These are phyloP conservation scores for Thaumetopoea pityocampa DNA, from an alignment of 1,140 invertebrate species.

Conservation along the genomic window DNA sequence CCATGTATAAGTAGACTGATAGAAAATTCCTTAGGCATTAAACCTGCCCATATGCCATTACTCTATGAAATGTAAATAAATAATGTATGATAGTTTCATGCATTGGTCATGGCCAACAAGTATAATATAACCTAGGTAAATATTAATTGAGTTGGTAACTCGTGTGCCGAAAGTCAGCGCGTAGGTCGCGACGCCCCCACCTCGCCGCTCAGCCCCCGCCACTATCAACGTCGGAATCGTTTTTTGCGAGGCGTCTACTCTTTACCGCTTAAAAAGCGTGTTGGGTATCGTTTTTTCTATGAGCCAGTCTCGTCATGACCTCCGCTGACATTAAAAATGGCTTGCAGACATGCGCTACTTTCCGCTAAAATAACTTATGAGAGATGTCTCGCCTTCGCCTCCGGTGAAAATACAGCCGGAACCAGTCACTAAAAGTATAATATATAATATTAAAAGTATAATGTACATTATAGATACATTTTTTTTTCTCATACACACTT, in stretches of 20 bases:
- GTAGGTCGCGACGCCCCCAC: slow-evolving; percentile 9
- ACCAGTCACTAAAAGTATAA: slow-evolving; percentile 4
- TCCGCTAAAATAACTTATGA: slow-evolving; percentile 13
- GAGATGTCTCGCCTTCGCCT: slow-evolving; percentile 9
- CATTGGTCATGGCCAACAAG: too few relatives aligned
- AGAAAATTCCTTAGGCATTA: too few relatives aligned
- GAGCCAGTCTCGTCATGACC: slow-evolving; percentile 59
- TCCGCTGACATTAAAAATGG: slow-evolving; percentile 68
- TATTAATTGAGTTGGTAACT: slow-evolving; percentile 5
- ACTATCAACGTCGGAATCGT: slow-evolving; percentile 49
- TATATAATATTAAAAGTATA: too few relatives aligned
- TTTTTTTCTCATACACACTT: too few relatives aligned
- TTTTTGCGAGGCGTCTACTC: slow-evolving; percentile 64
- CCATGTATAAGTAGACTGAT: too few relatives aligned
- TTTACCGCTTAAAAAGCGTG: slow-evolving; percentile 45
- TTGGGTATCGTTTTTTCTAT: slow-evolving; percentile 60
- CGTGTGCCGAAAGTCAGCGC: not conserved
- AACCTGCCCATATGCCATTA: too few relatives aligned
- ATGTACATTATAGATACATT: too few relatives aligned
- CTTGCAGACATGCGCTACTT: slow-evolving; percentile 52
- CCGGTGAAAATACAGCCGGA: slow-evolving; percentile 3
- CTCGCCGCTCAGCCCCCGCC: slow-evolving; percentile 23
- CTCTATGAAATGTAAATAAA: too few relatives aligned
- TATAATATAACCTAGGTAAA: slow-evolving; percentile 12
- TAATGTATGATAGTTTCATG: too few relatives aligned